Percentiles rank a stretch among this genome's conserved stretches.
Evolutionary conservation across 2,797 vertebrate species (phyloP).

Genomic region (Novumbra hubbsi): DNA sequence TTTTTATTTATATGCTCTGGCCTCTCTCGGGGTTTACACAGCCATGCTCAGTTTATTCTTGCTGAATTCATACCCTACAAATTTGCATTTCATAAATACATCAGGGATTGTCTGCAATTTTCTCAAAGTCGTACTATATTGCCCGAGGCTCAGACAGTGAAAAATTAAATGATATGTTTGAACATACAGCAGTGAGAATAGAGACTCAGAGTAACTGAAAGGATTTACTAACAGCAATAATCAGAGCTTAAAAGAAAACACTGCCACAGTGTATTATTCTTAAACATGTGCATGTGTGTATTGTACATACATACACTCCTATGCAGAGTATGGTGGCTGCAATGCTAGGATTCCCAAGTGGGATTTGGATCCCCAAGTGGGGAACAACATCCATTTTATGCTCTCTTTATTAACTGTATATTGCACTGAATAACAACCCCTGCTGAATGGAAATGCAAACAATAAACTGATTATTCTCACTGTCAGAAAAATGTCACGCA

Average conservation of each 20-base stretch:
- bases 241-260: not conserved
- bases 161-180: not conserved
- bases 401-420: too few species aligned
- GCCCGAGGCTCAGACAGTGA: not conserved
- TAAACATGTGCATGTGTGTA: not conserved
- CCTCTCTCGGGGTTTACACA: not conserved
- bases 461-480: too few species aligned
- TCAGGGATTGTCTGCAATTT: not conserved
- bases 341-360: too few species aligned
- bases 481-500: too few species aligned
- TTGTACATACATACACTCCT: not conserved
- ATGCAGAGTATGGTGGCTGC: too few species aligned
- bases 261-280: not conserved
- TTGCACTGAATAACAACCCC: too few species aligned
- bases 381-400: too few species aligned
- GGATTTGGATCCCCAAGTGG: too few species aligned
- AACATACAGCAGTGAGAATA: not conserved
- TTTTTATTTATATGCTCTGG: slow-evolving; percentile 1
- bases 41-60: not conserved
- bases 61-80: not conserved
- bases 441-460: too few species aligned
- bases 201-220: not conserved
- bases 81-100: slow-evolving; percentile 6
- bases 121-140: not conserved
- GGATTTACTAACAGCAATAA: not conserved